These are phyloP conservation scores for Keiferia lycopersicella DNA, from an alignment of 2,888 invertebrate species.

Conservation along the genomic window DNA sequence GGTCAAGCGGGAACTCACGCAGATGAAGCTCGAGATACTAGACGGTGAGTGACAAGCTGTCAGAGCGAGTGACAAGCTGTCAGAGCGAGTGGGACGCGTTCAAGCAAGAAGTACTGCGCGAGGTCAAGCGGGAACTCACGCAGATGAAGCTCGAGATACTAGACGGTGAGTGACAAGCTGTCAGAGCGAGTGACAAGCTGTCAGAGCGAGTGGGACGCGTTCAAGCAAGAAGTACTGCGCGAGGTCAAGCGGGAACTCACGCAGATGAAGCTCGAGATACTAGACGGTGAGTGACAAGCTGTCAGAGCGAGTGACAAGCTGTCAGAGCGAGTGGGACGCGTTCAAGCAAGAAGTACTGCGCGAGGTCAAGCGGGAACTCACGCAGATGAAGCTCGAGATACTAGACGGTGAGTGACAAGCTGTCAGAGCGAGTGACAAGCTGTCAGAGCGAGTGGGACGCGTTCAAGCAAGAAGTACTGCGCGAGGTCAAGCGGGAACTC, in stretches of 20 bases:
- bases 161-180: conserved; percentile 86
- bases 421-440: not conserved
- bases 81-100: too few species aligned
- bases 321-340: conserved; percentile 89
- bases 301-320: too few species aligned
- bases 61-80: too few species aligned
- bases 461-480: conserved; percentile 95
- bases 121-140: conserved; percentile 94
- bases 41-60: conserved; percentile 80
- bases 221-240: conserved; percentile 4
- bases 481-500: conserved; percentile 95
- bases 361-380: conserved; percentile 94
- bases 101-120: conserved; percentile 50
- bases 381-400: conserved; percentile 96
- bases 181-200: too few species aligned
- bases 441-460: conserved; percentile 92
- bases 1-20: conserved; percentile 95
- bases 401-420: conserved; percentile 88
- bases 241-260: conserved; percentile 95
- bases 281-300: conserved; percentile 88
- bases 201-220: too few species aligned
- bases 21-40: conserved; percentile 41
- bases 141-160: conserved; percentile 97
- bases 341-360: conserved; percentile 96
- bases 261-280: conserved; percentile 96